Evolutionary conservation across 1,140 invertebrate genomes (phyloP).

Genomic region (Calephelis nemesis): DNA sequence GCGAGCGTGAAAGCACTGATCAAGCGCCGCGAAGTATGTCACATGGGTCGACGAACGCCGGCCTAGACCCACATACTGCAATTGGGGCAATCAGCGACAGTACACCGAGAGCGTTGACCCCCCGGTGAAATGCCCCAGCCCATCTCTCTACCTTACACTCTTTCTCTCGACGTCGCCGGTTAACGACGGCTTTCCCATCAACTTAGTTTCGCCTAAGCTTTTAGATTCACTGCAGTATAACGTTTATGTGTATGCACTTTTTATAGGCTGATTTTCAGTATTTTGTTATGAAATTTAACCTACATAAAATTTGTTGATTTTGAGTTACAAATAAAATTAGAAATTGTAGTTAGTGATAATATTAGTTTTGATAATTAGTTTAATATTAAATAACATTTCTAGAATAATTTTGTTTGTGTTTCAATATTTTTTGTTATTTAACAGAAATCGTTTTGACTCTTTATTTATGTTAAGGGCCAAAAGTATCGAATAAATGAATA

Average conservation of each 20-base stretch:
- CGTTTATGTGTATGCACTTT: background rate
- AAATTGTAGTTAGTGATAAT: too few relatives aligned
- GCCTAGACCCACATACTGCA: slow-evolving; percentile 78
- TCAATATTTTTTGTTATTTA: too few relatives aligned
- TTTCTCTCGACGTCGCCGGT: slow-evolving; percentile 68
- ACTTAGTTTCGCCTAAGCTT: slow-evolving; percentile 27
- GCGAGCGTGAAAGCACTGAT: slow-evolving; percentile 72
- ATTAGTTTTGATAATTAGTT: too few relatives aligned
- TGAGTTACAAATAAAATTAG: too few relatives aligned
- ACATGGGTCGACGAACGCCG: slow-evolving; percentile 76
- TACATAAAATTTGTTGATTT: too few relatives aligned
- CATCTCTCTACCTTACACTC: slow-evolving; percentile 74
- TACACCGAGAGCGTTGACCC: slow-evolving; percentile 72
- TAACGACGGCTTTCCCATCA: slow-evolving; percentile 56
- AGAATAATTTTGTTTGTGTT: too few relatives aligned
- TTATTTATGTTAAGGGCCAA: too few relatives aligned
- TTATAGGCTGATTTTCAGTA: background rate
- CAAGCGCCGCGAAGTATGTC: slow-evolving; percentile 68
- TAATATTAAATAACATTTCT: too few relatives aligned
- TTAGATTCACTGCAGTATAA: slow-evolving; percentile 4
- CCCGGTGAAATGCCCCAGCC: slow-evolving; percentile 75
- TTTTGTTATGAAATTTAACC: too few relatives aligned
- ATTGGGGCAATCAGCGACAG: slow-evolving; percentile 79
- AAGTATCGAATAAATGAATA: too few relatives aligned
- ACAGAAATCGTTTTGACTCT: too few relatives aligned